These are phyloP conservation scores for Phenganax marumi DNA, from an alignment of 92 coral and sea anemone species.

Conservation along the genomic window DNA sequence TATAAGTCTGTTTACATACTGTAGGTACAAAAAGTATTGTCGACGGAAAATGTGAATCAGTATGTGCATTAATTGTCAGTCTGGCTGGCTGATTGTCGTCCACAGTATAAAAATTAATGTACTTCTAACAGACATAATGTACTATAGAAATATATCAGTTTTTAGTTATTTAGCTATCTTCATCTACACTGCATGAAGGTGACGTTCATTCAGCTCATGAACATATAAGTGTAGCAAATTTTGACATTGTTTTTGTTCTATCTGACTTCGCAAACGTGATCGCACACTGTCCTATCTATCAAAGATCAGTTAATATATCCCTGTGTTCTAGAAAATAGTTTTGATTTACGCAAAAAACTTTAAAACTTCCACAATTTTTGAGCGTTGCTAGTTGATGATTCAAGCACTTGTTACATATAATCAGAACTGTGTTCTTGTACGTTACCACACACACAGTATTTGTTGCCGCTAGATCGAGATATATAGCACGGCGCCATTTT, in stretches of 20 bases:
- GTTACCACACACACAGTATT: neutral
- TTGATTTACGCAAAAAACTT: neutral
- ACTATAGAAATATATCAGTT: too few relatives aligned
- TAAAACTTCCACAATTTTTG: neutral
- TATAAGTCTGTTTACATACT: neutral
- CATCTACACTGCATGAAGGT: too few relatives aligned
- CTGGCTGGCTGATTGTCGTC: too few relatives aligned
- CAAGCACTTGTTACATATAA: neutral
- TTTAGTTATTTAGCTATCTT: too few relatives aligned
- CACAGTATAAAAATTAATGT: too few relatives aligned
- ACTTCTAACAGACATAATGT: too few relatives aligned
- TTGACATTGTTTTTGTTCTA: neutral
- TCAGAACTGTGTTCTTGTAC: neutral
- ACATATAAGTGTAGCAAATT: neutral
- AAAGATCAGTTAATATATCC: neutral
- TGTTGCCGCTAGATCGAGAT: neutral
- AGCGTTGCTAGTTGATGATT: neutral
- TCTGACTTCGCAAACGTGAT: neutral
- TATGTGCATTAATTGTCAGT: too few relatives aligned
- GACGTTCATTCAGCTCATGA: neutral
- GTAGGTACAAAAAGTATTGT: neutral
- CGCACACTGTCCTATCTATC: neutral
- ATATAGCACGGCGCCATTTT: neutral
- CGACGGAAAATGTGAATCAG: neutral
- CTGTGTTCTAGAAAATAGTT: neutral